Percentiles rank a stretch among this genome's conserved stretches.
Conservation (phyloP, 2,888 invertebrate genomes). For the Athetis lepigone region DNA sequence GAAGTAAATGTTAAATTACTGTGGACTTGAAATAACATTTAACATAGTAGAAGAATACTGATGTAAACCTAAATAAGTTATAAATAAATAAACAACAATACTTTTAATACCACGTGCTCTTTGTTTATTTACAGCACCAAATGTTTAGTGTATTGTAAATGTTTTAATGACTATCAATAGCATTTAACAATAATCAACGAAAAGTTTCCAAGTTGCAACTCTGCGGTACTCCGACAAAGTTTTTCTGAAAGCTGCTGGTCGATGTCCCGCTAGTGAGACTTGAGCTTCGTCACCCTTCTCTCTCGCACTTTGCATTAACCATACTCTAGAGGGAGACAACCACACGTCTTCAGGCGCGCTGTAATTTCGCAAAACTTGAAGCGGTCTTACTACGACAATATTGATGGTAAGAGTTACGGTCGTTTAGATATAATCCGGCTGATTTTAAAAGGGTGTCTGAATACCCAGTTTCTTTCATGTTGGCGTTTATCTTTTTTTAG, state of each 20-base stretch:
- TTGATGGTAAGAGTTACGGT: slow-evolving; percentile 82
- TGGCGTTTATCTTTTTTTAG: slow-evolving; percentile 64
- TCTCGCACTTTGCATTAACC: slow-evolving; percentile 68
- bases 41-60: not conserved
- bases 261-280: slow-evolving; percentile 89
- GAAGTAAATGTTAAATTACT: not conserved
- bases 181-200: slow-evolving; percentile 18
- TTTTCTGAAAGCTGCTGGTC: slow-evolving; percentile 90
- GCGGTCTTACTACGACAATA: slow-evolving; percentile 84
- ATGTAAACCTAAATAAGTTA: not conserved
- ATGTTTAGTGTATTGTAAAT: not conserved
- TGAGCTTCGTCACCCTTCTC: slow-evolving; percentile 78
- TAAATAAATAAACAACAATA: not conserved
- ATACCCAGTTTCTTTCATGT: slow-evolving; percentile 53
- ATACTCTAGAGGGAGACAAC: slow-evolving; percentile 76
- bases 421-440: slow-evolving; percentile 78
- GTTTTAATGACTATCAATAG: not conserved
- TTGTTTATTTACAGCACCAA: not conserved
- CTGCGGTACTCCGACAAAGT: slow-evolving; percentile 74
- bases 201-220: slow-evolving; percentile 77
- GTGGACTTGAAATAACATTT: not conserved
- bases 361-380: slow-evolving; percentile 86
- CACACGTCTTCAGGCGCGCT: slow-evolving; percentile 66
- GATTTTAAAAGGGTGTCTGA: slow-evolving; percentile 70
- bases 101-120: not conserved